Conservation (phyloP, 1,140 invertebrate species). For the Pogonognathellus flavescens region DNA sequence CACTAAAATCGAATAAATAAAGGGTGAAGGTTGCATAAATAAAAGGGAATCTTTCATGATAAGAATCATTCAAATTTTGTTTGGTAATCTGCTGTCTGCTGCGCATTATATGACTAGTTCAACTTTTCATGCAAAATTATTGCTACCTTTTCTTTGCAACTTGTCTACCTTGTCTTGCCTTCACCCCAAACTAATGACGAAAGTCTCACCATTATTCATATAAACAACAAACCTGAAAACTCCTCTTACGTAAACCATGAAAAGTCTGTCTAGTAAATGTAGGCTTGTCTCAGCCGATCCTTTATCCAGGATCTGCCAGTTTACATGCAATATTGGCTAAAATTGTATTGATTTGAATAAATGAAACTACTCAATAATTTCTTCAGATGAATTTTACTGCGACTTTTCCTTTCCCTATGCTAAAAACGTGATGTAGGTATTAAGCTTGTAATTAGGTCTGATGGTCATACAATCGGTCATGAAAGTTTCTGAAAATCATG, state of each 20-base stretch:
- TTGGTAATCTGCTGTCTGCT: neutral
- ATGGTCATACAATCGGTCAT: too few relatives aligned
- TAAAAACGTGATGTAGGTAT: too few relatives aligned
- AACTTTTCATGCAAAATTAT: neutral
- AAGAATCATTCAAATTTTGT: conserved; percentile 13
- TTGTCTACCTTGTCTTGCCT: conserved; percentile 22
- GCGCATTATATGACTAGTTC: conserved; percentile 31
- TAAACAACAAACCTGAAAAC: neutral
- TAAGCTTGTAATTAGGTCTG: too few relatives aligned
- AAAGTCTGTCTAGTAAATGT: neutral
- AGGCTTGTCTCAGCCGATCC: neutral
- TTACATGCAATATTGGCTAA: too few relatives aligned
- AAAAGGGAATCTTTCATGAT: neutral
- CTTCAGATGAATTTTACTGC: too few relatives aligned
- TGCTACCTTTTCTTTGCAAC: neutral
- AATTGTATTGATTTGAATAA: too few relatives aligned
- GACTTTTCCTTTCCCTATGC: too few relatives aligned
- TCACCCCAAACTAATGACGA: conserved; percentile 24
- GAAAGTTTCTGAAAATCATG: too few relatives aligned
- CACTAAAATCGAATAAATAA: too few relatives aligned
- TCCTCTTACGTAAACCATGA: neutral
- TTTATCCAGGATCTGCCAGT: too few relatives aligned
- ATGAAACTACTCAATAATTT: too few relatives aligned
- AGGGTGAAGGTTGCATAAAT: neutral
- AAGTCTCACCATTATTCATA: neutral